Evolutionary conservation across 1,140 invertebrate species (phyloP).

Genomic region (Lethrus apterus): DNA sequence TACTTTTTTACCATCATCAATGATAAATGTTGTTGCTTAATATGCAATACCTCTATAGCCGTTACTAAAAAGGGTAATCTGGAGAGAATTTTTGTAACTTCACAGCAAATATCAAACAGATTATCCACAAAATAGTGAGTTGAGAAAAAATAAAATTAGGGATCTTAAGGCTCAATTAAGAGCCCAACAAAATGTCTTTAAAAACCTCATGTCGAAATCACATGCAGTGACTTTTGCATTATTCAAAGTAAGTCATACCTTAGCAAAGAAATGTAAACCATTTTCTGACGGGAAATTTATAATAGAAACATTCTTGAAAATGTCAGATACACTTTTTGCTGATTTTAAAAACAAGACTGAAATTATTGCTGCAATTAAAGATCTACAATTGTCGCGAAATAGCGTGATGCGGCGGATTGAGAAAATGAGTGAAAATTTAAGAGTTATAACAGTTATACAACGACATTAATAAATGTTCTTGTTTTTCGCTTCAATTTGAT

Average conservation of each 20-base stretch:
- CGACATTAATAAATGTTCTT: slow-evolving; percentile 23
- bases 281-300: slow-evolving; percentile 31
- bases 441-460: slow-evolving; percentile 23
- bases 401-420: slow-evolving; percentile 24
- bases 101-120: slow-evolving; percentile 30
- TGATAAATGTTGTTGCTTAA: slow-evolving; percentile 27
- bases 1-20: slow-evolving; percentile 33
- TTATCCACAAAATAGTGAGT: slow-evolving; percentile 30
- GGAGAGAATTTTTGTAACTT: slow-evolving; percentile 28
- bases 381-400: slow-evolving; percentile 18
- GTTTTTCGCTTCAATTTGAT: slow-evolving; percentile 33
- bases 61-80: slow-evolving; percentile 31
- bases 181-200: slow-evolving; percentile 28
- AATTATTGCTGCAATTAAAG: slow-evolving; percentile 18
- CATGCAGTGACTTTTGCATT: slow-evolving; percentile 27
- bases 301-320: slow-evolving; percentile 30
- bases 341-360: no score
- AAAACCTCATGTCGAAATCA: slow-evolving; percentile 20
- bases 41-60: slow-evolving; percentile 26
- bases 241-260: slow-evolving; percentile 29
- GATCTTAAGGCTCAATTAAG: slow-evolving; percentile 26
- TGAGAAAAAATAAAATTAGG: slow-evolving; percentile 31
- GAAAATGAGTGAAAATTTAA: slow-evolving; percentile 24
- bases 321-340: slow-evolving; percentile 22
- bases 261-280: slow-evolving; percentile 30